Evolutionary conservation across 1,140 invertebrate genomes (phyloP).

Genomic region (Acromyrmex heyeri): DNA sequence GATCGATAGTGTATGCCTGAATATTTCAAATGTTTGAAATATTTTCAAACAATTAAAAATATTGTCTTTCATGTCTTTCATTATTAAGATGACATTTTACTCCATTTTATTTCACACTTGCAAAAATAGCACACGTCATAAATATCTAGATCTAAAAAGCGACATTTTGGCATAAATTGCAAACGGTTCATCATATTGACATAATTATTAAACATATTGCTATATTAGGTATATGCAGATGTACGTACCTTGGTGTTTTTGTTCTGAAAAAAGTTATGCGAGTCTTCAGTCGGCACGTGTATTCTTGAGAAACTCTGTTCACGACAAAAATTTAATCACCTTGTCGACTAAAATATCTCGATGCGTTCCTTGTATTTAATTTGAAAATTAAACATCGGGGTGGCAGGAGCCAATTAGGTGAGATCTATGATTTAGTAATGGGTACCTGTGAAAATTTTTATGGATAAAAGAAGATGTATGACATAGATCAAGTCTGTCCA

Average conservation of each 20-base stretch:
- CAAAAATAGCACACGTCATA: background rate
- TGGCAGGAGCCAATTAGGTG: background rate
- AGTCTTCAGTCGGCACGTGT: no score
- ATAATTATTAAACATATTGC: background rate
- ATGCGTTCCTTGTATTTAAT: conserved; percentile 20
- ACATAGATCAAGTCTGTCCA: background rate
- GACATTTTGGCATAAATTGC: background rate
- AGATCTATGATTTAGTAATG: background rate
- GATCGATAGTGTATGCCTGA: conserved; percentile 28
- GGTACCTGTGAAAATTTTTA: background rate
- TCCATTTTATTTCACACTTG: background rate
- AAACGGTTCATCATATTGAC: background rate
- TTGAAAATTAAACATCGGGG: background rate
- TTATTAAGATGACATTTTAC: background rate
- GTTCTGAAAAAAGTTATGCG: background rate
- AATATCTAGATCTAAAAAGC: background rate
- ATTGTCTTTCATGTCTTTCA: background rate
- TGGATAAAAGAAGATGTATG: background rate
- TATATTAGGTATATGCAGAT: background rate
- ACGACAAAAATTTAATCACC: conserved; percentile 3
- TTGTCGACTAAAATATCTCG: conserved; percentile 27
- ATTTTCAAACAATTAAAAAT: no score
- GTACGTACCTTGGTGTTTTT: background rate
- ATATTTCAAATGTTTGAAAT: background rate
- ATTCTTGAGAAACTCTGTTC: background rate